Evolutionary conservation across 2,888 invertebrate genomes (phyloP), one percentile per base, ranked within the genome.

Genomic region (Rhagium mordax): DNA sequence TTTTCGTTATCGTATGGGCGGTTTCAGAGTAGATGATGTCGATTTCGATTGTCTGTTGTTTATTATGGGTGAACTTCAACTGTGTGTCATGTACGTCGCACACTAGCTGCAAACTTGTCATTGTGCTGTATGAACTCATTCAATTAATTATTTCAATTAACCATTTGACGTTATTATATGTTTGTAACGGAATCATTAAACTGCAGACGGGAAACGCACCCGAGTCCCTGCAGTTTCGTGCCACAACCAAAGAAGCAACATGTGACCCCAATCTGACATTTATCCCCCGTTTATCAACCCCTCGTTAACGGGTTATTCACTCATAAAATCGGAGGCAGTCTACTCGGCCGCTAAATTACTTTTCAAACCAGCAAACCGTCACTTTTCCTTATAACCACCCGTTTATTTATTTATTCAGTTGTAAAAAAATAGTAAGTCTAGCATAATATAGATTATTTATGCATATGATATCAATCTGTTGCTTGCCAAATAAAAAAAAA

Each of bases 231-330:
- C 65, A 67, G 60, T 62, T 27, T 74, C 29, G 51, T 69, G 61
- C 55, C 47, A 65, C 57, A 47, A n/a, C 67, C 57, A 55, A 73
- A 75, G 84, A 84, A 85, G 86, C 87, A 88, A 88, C 89, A 89
- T 89, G 89, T 89, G 89, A 89, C 89, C 89, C 82, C 81, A 78
- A 80, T 85, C 83, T 86, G 84, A 84, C 84, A 82, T 84, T 84
- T 82, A 75, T 72, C 79, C 77, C 77, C 74, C 74, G 72, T 74
- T 67, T 75, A 77, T 76, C 73, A 78, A 73, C 76, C 75, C 78
- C 51, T 48, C 15, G 62, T 69, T 57, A 69, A 69, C 71, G 68
- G 74, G 75, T 71, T 61, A 48, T 53, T 65, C 55, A 64, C 64
- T 68, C 55, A 57, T 70, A 60, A 73, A 61, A 53, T 53, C 64